Evolutionary conservation across 2,888 invertebrate species (phyloP).

Genomic region (Drosophila dives): DNA sequence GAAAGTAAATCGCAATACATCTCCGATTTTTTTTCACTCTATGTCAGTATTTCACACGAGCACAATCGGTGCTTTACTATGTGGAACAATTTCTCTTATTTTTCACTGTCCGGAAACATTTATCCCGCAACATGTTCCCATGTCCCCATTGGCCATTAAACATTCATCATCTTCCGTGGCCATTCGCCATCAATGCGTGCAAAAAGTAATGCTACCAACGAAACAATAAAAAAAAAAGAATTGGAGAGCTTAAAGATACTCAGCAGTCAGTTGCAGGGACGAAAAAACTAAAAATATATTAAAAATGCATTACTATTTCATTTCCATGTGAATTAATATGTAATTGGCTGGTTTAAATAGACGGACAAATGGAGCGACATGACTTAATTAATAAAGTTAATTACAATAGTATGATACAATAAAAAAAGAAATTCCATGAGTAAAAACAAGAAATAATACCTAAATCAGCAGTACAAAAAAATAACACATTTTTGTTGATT

Average conservation of each 20-base stretch:
- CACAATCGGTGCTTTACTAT: slow-evolving; percentile 18
- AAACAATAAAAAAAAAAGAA: slow-evolving; percentile 9
- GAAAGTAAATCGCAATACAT: slow-evolving; percentile 30
- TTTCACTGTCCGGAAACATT: slow-evolving; percentile 50
- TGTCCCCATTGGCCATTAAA: slow-evolving; percentile 71
- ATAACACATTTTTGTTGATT: neutral
- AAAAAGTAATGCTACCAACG: slow-evolving; percentile 56
- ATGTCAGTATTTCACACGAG: slow-evolving; percentile 8
- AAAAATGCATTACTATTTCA: neutral
- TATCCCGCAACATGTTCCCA: slow-evolving; percentile 59
- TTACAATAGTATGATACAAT: neutral
- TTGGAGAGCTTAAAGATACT: slow-evolving; percentile 15
- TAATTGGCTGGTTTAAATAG: neutral
- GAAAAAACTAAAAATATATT: neutral
- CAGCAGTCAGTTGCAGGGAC: neutral
- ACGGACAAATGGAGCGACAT: neutral
- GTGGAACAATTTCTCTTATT: slow-evolving; percentile 17
- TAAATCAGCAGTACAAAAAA: neutral
- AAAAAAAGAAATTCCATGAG: neutral
- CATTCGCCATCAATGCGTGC: slow-evolving; percentile 75
- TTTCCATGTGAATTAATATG: neutral
- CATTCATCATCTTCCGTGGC: slow-evolving; percentile 75
- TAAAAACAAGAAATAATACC: neutral
- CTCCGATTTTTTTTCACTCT: slow-evolving; percentile 19
- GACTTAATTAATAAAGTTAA: neutral